Conservation (phyloP, 2,113 vertebrate species). For the Lasiurus cinereus region DNA sequence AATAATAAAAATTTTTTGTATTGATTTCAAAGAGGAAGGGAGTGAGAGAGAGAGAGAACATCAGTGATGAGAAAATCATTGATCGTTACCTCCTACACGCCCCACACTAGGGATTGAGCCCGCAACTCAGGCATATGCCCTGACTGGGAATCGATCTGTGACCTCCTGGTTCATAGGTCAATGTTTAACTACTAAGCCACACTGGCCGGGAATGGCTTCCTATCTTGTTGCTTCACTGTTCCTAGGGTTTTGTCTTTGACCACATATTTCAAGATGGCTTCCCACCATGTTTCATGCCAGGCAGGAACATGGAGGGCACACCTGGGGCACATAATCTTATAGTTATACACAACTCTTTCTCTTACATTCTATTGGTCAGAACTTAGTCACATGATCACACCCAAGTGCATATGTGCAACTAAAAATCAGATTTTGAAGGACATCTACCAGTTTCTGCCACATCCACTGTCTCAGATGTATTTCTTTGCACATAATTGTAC, state of each 20-base stretch:
- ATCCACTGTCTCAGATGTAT: neutral
- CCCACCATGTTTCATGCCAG: neutral
- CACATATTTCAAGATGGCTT: neutral
- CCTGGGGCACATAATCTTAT: neutral
- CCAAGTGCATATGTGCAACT: neutral
- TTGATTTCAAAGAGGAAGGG: no score
- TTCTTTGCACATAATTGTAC: neutral
- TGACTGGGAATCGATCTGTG: no score
- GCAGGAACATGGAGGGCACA: neutral
- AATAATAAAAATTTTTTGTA: no score
- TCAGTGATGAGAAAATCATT: no score
- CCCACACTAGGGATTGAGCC: no score
- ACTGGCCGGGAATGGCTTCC: neutral
- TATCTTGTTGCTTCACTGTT: neutral
- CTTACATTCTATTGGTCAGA: neutral
- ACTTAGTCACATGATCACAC: neutral
- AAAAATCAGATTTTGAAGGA: conserved; percentile 1
- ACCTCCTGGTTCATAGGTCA: no score
- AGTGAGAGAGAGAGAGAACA: no score
- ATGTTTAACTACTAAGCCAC: no score
- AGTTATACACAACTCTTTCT: neutral
- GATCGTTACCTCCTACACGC: no score
- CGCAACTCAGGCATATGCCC: no score
- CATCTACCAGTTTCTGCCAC: neutral
- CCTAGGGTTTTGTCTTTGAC: neutral